phyloP scores from a whole-genome alignment of 2,797 vertebrate species.

The Liasis olivaceus region DNA sequence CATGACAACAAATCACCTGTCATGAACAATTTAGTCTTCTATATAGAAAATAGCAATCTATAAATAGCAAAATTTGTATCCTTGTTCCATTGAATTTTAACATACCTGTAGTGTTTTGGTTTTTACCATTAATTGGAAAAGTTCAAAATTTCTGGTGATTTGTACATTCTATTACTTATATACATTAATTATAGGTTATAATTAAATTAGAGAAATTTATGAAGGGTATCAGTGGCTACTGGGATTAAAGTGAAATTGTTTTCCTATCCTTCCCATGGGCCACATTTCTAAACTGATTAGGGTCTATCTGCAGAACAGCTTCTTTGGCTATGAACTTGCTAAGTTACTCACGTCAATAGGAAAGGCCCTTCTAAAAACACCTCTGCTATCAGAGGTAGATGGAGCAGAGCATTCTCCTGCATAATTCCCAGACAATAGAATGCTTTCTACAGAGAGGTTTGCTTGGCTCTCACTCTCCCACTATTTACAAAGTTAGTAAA shows the following conservation, averaged over 20 bases:
- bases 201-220: background rate
- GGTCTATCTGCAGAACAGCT: background rate
- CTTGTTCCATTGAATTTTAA: background rate
- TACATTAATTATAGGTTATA: background rate
- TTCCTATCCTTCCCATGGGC: background rate
- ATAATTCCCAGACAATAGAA: background rate
- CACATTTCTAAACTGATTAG: background rate
- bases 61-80: background rate
- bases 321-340: background rate
- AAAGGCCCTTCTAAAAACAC: background rate
- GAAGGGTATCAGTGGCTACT: background rate
- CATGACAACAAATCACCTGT: background rate
- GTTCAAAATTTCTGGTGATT: background rate
- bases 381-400: background rate
- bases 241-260: background rate
- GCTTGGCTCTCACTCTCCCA: background rate
- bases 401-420: background rate
- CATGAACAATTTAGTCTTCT: slow-evolving; percentile 7
- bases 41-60: background rate
- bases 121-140: background rate
- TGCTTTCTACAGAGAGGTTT: background rate
- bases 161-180: background rate
- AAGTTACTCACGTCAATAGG: background rate
- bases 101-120: background rate
- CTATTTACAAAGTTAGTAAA: background rate